Evolutionary conservation across 2,797 vertebrate genomes (phyloP).

Genomic region (Falco rusticolus): DNA sequence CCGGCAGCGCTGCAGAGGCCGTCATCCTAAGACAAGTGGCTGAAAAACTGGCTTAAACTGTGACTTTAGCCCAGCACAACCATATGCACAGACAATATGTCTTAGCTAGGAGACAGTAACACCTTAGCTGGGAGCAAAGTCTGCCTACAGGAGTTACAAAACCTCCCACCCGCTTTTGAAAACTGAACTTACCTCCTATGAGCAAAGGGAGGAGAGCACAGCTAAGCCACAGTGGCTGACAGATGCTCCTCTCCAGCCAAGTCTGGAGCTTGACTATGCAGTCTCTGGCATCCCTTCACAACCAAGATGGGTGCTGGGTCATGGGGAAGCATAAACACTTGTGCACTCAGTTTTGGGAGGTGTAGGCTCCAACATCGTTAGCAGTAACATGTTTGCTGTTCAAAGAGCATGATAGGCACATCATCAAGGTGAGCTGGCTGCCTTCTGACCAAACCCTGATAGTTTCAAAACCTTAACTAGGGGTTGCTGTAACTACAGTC

Average conservation of each 20-base stretch:
- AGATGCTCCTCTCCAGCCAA: neutral
- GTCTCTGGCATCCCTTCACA: neutral
- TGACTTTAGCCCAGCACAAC: neutral
- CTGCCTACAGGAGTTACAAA: neutral
- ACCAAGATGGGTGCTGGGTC: neutral
- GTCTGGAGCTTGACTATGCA: rapidly evolving
- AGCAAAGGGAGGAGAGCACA: neutral
- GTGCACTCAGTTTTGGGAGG: neutral
- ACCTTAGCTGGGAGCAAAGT: neutral
- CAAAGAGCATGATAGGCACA: neutral
- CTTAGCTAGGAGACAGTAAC: neutral
- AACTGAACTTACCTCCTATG: rapidly evolving
- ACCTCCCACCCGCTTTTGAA: neutral
- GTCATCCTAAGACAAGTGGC: neutral
- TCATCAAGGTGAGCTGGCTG: neutral
- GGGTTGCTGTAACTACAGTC: neutral
- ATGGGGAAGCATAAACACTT: rapidly evolving
- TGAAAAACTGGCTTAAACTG: neutral
- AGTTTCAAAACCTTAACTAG: neutral
- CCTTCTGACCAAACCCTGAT: neutral
- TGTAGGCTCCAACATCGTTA: neutral
- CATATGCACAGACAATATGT: rapidly evolving
- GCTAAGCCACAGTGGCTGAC: neutral
- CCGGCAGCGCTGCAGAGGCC: neutral
- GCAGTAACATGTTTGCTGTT: neutral